Conservation (phyloP, 2,888 invertebrate species). For the Drosophila kokeensis region DNA sequence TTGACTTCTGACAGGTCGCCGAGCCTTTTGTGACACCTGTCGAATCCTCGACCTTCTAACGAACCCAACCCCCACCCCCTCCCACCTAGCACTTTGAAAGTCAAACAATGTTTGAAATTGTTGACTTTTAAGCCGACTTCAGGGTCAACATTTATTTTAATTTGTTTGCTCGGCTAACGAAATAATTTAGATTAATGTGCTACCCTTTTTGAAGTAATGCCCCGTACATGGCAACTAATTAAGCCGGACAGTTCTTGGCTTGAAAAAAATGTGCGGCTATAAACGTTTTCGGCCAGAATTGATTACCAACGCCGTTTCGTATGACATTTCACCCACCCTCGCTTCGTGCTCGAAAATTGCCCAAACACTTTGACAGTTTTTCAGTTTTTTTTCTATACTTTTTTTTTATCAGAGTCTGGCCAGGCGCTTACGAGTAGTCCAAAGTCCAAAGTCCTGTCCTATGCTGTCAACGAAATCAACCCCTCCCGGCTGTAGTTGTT, state of each 20-base stretch:
- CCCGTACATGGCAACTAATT: constrained; percentile 53
- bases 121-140: constrained; percentile 56
- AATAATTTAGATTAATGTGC: constrained; percentile 73
- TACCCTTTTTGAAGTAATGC: constrained; percentile 30
- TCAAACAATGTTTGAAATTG: constrained; percentile 65
- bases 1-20: constrained; percentile 31
- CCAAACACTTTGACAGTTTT: constrained; percentile 62
- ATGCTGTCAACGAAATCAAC: constrained; percentile 4
- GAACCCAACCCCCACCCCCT: too few relatives aligned
- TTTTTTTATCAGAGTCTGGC: constrained; percentile 40
- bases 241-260: constrained; percentile 38
- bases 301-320: constrained; percentile 54
- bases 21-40: constrained; percentile 58
- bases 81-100: not conserved
- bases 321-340: constrained; percentile 35
- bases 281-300: constrained; percentile 49
- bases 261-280: constrained; percentile 43
- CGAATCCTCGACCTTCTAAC: constrained; percentile 29
- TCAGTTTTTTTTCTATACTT: constrained; percentile 43
- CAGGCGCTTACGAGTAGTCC: constrained; percentile 28
- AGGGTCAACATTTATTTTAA: constrained; percentile 69
- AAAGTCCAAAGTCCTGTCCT: constrained; percentile 3
- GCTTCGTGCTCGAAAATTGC: constrained; percentile 44
- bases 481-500: not conserved
- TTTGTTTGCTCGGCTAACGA: constrained; percentile 64